phyloP scores from a whole-genome alignment of 2,113 vertebrate genomes.

The Siphamia tubifer region DNA sequence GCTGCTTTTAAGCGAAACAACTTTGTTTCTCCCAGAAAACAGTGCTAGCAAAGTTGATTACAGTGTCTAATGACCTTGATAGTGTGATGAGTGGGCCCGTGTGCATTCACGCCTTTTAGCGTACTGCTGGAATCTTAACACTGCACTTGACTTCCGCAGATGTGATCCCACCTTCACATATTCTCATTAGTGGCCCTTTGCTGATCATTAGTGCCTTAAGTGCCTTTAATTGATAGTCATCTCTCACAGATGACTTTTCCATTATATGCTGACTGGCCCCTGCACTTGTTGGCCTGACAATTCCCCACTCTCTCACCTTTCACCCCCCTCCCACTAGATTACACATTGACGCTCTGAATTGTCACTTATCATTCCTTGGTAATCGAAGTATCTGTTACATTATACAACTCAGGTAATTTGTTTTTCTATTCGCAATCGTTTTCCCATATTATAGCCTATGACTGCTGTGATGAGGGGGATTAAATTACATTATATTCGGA shows the following conservation, averaged over 20 bases:
- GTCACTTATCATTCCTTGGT: conserved; percentile 26
- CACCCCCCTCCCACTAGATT: conserved; percentile 34
- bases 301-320: conserved; percentile 34
- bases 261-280: conserved; percentile 67
- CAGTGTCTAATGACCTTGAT: conserved; percentile 67
- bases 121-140: conserved; percentile 58
- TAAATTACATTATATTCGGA: conserved; percentile 37
- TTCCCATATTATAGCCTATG: conserved; percentile 4
- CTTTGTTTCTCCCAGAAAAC: conserved; percentile 52
- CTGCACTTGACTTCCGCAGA: conserved; percentile 65
- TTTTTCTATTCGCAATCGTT: conserved; percentile 33
- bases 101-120: conserved; percentile 59
- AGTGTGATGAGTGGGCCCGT: conserved; percentile 50
- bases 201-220: conserved; percentile 79
- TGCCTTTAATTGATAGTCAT: conserved; percentile 81
- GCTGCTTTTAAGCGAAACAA: conserved; percentile 44
- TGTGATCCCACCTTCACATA: conserved; percentile 76
- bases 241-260: conserved; percentile 74
- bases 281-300: conserved; percentile 56
- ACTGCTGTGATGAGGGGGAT: conserved; percentile 49
- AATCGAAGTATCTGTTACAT: conserved; percentile 13
- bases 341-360: conserved; percentile 23
- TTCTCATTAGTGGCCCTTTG: conserved; percentile 78
- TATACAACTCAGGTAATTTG: conserved; percentile 18
- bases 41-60: conserved; percentile 58